Conservation (phyloP, 2,888 invertebrate species). For the Busseola fusca region DNA sequence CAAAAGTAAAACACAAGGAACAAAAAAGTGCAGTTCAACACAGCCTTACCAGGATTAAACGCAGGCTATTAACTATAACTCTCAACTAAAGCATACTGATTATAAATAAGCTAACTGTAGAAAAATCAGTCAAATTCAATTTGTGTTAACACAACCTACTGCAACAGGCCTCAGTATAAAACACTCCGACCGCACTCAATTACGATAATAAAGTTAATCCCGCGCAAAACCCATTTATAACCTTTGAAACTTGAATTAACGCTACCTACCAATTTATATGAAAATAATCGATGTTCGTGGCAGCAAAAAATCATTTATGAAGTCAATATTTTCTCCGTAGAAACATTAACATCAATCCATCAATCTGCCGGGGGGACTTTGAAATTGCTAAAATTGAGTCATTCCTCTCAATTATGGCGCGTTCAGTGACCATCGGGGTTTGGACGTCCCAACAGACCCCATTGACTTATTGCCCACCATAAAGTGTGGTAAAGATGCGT, state of each 20-base stretch:
- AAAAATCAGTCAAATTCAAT: constrained; percentile 39
- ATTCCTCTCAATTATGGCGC: constrained; percentile 69
- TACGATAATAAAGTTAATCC: constrained; percentile 54
- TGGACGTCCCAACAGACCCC: constrained; percentile 61
- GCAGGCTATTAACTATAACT: neutral
- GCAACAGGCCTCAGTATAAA: constrained; percentile 22
- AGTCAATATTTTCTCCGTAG: constrained; percentile 60
- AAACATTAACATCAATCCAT: constrained; percentile 69
- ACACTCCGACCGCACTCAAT: constrained; percentile 37
- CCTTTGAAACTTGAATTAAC: constrained; percentile 59
- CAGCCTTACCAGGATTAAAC: neutral
- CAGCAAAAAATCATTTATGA: constrained; percentile 65
- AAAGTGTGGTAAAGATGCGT: constrained; percentile 40
- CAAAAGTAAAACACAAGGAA: neutral
- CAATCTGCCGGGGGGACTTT: constrained; percentile 68
- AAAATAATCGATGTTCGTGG: constrained; percentile 59
- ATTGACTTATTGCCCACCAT: constrained; percentile 60
- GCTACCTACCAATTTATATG: constrained; percentile 65
- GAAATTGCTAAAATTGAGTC: constrained; percentile 74
- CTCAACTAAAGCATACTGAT: no score
- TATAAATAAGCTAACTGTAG: neutral
- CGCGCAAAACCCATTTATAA: constrained; percentile 63
- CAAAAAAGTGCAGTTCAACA: neutral
- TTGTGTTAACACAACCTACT: constrained; percentile 15
- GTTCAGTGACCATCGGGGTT: constrained; percentile 60